phyloP scores from a whole-genome alignment of 2,113 vertebrate genomes.

The Aspiorhynchus laticeps region DNA sequence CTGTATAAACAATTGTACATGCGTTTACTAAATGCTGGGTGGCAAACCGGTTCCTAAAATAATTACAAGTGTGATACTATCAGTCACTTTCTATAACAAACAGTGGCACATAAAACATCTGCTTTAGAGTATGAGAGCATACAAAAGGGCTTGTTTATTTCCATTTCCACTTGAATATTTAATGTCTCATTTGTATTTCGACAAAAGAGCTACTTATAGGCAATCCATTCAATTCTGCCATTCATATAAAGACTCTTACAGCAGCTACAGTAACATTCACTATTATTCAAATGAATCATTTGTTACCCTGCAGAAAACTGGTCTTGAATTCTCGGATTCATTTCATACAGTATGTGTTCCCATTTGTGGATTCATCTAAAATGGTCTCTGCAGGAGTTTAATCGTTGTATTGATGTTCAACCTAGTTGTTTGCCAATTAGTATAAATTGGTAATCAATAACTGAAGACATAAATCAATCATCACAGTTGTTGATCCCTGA shows the following conservation, averaged over 20 bases:
- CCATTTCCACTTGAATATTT: too few species aligned
- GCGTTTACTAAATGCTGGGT: too few species aligned
- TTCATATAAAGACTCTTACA: neutral
- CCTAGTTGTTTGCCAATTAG: neutral
- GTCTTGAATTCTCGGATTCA: too few species aligned
- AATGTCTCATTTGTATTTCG: neutral
- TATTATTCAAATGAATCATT: neutral
- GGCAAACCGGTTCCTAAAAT: too few species aligned
- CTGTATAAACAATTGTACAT: too few species aligned
- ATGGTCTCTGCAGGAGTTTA: neutral
- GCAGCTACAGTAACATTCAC: neutral
- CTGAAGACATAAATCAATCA: neutral
- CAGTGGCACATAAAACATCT: too few species aligned
- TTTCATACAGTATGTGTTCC: neutral
- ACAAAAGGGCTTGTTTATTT: too few species aligned
- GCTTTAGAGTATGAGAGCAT: too few species aligned
- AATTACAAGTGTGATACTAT: too few species aligned
- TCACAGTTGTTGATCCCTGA: neutral
- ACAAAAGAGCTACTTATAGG: constrained; percentile 2
- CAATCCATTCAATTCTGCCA: neutral
- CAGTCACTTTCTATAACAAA: too few species aligned
- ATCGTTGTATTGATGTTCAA: neutral
- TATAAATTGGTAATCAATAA: neutral
- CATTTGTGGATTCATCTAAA: neutral
- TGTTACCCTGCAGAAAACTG: too few species aligned